Conservation (phyloP, 1,140 invertebrate genomes). For the Macrobrachium nipponense region DNA sequence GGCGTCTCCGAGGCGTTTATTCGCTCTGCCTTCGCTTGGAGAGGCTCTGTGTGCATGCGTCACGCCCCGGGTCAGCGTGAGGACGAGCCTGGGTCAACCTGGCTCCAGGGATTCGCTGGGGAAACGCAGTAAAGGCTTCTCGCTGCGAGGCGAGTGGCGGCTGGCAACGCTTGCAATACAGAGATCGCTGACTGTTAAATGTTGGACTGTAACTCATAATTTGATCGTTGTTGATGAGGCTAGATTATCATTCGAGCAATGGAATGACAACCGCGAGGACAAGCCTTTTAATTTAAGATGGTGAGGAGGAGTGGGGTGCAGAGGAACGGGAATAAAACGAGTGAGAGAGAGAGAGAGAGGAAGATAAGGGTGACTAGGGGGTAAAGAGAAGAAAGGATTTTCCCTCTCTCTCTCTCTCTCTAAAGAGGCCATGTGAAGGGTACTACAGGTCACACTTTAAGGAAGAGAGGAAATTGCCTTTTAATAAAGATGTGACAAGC, state of each 20-base stretch:
- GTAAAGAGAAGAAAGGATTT: neutral
- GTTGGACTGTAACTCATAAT: slow-evolving; percentile 15
- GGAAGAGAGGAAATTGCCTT: no score
- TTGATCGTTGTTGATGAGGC: slow-evolving; percentile 34
- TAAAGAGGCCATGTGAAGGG: neutral
- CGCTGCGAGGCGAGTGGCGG: no score
- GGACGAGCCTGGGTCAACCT: no score
- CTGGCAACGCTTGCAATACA: slow-evolving; percentile 7
- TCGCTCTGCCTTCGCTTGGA: no score
- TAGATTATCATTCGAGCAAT: slow-evolving; percentile 31
- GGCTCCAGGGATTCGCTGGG: no score
- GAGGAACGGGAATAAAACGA: neutral
- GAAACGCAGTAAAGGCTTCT: no score
- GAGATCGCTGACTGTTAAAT: slow-evolving; percentile 28
- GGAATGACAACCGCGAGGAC: slow-evolving; percentile 47
- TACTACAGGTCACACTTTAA: neutral
- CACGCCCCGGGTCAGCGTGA: no score
- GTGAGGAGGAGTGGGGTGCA: neutral
- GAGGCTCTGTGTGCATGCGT: no score
- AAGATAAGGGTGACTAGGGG: neutral
- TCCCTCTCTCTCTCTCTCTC: no score
- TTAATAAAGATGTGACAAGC: no score
- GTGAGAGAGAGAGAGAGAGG: neutral
- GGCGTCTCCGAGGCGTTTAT: no score
- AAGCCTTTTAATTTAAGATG: slow-evolving; percentile 40